These are phyloP conservation scores for Mamestra brassicae DNA, from an alignment of 2,888 invertebrate genomes.

Conservation along the genomic window DNA sequence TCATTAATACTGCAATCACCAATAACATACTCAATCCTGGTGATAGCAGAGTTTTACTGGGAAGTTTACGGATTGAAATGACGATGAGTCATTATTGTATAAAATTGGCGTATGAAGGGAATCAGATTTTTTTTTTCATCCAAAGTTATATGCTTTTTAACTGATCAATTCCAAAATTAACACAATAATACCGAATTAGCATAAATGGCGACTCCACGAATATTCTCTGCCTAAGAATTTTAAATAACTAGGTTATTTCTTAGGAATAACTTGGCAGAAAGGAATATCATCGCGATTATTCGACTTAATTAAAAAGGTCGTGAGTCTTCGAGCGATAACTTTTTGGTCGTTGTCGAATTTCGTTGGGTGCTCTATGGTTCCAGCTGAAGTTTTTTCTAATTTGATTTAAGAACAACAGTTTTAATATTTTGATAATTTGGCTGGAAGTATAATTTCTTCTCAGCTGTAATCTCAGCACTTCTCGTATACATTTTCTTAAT, in stretches of 20 bases:
- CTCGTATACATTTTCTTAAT: background rate
- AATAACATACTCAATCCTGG: too few species aligned
- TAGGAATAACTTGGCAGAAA: constrained; percentile 44
- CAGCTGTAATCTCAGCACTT: background rate
- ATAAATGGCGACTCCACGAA: constrained; percentile 35
- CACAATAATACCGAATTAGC: constrained; percentile 36
- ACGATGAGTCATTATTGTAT: background rate
- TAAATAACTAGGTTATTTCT: constrained; percentile 55
- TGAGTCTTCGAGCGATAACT: constrained; percentile 37
- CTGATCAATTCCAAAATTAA: constrained; percentile 10
- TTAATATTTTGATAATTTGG: background rate
- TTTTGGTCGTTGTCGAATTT: constrained; percentile 43
- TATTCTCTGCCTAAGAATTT: constrained; percentile 41
- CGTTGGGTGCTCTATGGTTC: constrained; percentile 42
- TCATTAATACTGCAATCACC: too few species aligned
- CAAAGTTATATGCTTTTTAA: constrained; percentile 1
- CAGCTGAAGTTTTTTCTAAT: constrained; percentile 5
- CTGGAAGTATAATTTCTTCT: background rate
- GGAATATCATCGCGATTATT: constrained; percentile 58
- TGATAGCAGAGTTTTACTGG: background rate
- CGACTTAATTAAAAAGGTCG: constrained; percentile 64
- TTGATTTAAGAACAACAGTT: background rate
- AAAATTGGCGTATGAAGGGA: background rate
- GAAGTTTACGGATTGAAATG: too few species aligned
- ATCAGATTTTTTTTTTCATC: too few species aligned